Percentiles rank a stretch among this genome's conserved stretches.
These are phyloP conservation scores for Mamestra brassicae DNA, from an alignment of 2,888 invertebrate species.

Conservation along the genomic window DNA sequence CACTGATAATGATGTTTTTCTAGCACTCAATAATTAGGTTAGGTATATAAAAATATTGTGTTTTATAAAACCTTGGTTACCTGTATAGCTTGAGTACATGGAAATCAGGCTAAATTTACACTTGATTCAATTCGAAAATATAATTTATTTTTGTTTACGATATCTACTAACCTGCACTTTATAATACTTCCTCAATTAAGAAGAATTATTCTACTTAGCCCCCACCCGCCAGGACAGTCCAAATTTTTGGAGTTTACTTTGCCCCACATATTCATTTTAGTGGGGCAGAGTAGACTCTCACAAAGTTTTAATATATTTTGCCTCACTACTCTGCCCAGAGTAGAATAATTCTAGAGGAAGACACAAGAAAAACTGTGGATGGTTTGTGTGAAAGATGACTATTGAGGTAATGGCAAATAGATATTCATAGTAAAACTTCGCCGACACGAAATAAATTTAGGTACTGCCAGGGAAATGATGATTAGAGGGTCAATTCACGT, in stretches of 20 bases:
- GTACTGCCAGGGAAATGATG: too few species aligned
- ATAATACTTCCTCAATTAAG: too few species aligned
- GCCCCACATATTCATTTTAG: too few species aligned
- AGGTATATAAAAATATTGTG: neutral
- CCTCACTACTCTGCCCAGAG: too few species aligned
- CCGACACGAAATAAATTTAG: neutral
- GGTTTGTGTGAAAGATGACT: neutral
- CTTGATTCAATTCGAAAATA: neutral
- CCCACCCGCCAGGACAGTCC: too few species aligned
- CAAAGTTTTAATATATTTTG: too few species aligned
- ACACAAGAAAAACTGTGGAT: neutral
- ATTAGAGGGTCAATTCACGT: too few species aligned
- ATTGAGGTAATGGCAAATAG: neutral
- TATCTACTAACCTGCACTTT: neutral
- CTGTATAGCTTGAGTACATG: neutral
- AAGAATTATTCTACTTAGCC: too few species aligned
- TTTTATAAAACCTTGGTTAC: constrained; percentile 1
- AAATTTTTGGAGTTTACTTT: too few species aligned
- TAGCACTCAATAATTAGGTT: constrained; percentile 4
- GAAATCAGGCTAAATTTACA: neutral
- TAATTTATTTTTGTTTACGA: neutral
- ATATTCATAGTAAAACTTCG: too few species aligned
- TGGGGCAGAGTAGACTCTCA: too few species aligned
- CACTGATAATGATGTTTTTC: constrained; percentile 43
- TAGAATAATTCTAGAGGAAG: too few species aligned